Conservation (phyloP, 2,888 invertebrate species). For the Ophion slaviceki region DNA sequence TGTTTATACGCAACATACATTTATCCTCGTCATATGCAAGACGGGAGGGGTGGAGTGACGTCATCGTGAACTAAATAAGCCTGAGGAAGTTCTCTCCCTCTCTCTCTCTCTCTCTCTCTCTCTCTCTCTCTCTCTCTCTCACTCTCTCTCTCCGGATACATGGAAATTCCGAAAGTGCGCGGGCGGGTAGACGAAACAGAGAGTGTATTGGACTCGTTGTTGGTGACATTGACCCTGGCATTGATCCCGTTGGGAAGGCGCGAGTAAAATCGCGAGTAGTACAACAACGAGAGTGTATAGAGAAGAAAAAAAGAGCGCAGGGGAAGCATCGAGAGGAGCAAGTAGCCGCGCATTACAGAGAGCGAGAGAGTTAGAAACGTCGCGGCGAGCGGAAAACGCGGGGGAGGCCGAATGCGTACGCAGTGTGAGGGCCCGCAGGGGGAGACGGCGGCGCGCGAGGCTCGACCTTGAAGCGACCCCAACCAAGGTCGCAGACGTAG, state of each 20-base stretch:
- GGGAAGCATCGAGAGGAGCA: too few species aligned
- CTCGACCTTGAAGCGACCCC: conserved; percentile 78
- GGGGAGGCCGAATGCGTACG: conserved; percentile 67
- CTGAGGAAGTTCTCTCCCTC: neutral
- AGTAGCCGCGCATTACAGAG: neutral
- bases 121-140: neutral
- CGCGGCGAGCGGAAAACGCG: neutral
- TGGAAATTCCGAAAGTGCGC: conserved; percentile 22
- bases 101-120: neutral
- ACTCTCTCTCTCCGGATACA: conserved; percentile 2
- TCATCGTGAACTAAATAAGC: too few species aligned
- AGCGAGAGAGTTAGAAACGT: conserved; percentile 25
- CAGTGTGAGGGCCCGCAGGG: conserved; percentile 63
- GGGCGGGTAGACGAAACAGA: conserved; percentile 13
- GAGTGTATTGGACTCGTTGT: conserved; percentile 51
- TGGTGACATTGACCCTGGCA: conserved; percentile 82
- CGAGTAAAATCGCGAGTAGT: conserved; percentile 22
- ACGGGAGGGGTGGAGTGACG: too few species aligned
- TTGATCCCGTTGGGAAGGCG: conserved; percentile 74
- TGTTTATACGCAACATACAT: too few species aligned
- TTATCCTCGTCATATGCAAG: too few species aligned
- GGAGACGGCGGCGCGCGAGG: conserved; percentile 68
- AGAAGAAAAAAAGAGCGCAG: neutral
- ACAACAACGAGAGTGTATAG: conserved; percentile 12
- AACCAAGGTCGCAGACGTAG: conserved; percentile 79